Base-by-base conservation (phyloP, 2,888 invertebrate genomes). In the Thymelicus acteon region DNA sequence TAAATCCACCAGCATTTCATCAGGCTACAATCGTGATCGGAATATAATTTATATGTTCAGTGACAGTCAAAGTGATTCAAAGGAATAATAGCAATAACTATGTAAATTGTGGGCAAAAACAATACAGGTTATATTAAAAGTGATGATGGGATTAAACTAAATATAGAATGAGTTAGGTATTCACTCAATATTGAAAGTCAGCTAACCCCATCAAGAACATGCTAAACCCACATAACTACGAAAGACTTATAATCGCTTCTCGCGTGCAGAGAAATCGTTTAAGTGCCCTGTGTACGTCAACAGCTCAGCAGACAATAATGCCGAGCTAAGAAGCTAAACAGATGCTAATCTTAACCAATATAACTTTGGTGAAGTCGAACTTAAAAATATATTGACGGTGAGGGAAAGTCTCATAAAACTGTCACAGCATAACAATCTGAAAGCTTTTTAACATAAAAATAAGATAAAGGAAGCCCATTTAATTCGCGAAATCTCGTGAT, bases 261-360 rank as follows among this genome's bases (percentile, higher is more conserved):
- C 80, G 76, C 80, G 81, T 73, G 75, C 78, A 82, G 82, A 81
- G 85, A 88, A 88, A 88, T 83, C 86, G 78, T 81, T 80, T 75
- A 84, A 84, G 79, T 82, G 85, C 83, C 81, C 78, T 77, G 80
- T 74, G 65, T 5, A 58, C 77, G 76, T 72, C 66, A 73, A 64
- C 70, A 72, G 73, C 73, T 49, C 72, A 68, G 74, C 76, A 83
- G 84, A 84, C 82, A 75, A 65, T 75, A 73, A 73, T 79, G 79
- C 82, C 80, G 76, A 79, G 39, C 57, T 57, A 37, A 57, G 37
- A 37, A 57, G 37, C 57, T 57, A 37, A 72, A 74, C 73, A 82
- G 81, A 86, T 83, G 78, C 79, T 85, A 82, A 88, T 83, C 76
- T 76, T 61, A 61, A 13, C 47, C 71, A 71, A 72, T 77, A 79